Conservation (phyloP, 2,797 vertebrate genomes). For the Peromyscus eremicus region DNA sequence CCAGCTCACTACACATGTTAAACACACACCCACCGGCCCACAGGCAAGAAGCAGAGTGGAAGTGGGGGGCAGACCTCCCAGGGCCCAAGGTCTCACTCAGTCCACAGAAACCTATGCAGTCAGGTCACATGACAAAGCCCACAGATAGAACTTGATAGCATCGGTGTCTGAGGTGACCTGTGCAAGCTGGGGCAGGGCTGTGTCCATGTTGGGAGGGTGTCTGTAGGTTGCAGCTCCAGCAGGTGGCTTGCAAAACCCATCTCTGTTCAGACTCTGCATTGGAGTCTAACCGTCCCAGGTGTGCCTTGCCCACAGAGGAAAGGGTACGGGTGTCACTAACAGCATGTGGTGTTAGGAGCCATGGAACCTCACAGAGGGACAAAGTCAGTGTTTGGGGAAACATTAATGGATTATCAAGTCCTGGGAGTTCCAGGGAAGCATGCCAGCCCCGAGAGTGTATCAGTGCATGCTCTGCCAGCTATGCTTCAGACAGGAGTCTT, state of each 20-base stretch:
- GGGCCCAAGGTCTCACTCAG: neutral
- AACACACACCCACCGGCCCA: neutral
- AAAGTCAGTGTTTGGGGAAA: neutral
- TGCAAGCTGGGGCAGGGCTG: rapidly evolving
- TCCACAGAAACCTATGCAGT: neutral
- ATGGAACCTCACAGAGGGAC: neutral
- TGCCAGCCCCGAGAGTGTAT: rapidly evolving
- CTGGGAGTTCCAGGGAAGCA: neutral
- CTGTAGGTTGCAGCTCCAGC: neutral
- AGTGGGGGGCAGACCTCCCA: neutral
- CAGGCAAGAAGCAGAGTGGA: neutral
- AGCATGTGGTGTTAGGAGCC: neutral
- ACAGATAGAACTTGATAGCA: rapidly evolving
- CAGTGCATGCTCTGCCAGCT: too few relatives aligned
- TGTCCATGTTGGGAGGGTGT: rapidly evolving
- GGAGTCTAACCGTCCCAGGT: neutral
- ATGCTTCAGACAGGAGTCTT: neutral
- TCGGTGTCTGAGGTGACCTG: rapidly evolving
- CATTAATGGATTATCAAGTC: rapidly evolving
- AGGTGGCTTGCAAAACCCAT: rapidly evolving
- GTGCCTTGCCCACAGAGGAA: neutral
- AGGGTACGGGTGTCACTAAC: neutral
- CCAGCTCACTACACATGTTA: too few relatives aligned
- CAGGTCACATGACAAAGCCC: neutral
- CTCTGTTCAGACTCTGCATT: rapidly evolving